A percentile compares a stretch with the other conserved stretches of the same genome.
phyloP scores from a whole-genome alignment of 2,888 invertebrate species.

The Drosophila peninsularis region DNA sequence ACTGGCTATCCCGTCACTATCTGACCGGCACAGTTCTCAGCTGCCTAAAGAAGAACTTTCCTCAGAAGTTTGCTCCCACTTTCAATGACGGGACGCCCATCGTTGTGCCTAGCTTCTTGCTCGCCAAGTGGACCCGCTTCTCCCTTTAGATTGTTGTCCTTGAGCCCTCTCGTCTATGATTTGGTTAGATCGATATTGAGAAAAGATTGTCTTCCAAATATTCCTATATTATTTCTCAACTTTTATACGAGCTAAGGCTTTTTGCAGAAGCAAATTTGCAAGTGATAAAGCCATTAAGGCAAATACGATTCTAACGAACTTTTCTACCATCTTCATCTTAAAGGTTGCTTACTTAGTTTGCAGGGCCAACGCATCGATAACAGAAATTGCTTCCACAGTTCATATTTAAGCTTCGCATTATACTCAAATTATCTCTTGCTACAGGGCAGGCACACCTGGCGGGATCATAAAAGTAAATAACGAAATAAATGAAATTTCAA shows the following conservation, averaged over 20 bases:
- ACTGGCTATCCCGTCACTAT: slow-evolving; percentile 61
- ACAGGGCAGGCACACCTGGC: slow-evolving; percentile 52
- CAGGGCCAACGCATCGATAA: no score
- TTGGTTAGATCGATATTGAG: background rate
- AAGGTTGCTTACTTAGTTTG: no score
- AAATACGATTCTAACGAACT: background rate
- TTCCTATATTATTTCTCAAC: no score
- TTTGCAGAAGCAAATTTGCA: background rate
- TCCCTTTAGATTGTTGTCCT: slow-evolving; percentile 28
- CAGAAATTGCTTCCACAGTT: background rate
- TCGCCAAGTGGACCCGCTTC: slow-evolving; percentile 65
- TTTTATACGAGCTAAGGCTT: no score
- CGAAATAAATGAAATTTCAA: slow-evolving; percentile 58
- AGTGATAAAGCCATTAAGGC: background rate
- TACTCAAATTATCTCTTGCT: slow-evolving; percentile 65
- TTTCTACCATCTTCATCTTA: background rate
- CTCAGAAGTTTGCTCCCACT: slow-evolving; percentile 63
- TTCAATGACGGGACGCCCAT: slow-evolving; percentile 37
- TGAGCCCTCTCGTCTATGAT: background rate
- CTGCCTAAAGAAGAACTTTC: slow-evolving; percentile 56
- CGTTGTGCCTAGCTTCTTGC: slow-evolving; percentile 39
- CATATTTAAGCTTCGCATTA: slow-evolving; percentile 7
- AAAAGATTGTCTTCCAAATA: background rate
- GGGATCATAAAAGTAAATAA: slow-evolving; percentile 38
- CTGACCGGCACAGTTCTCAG: slow-evolving; percentile 62